Evolutionary conservation across 2,113 vertebrate species (phyloP), one percentile per base, ranked within the genome.

Genomic region (Platysteira castanea): DNA sequence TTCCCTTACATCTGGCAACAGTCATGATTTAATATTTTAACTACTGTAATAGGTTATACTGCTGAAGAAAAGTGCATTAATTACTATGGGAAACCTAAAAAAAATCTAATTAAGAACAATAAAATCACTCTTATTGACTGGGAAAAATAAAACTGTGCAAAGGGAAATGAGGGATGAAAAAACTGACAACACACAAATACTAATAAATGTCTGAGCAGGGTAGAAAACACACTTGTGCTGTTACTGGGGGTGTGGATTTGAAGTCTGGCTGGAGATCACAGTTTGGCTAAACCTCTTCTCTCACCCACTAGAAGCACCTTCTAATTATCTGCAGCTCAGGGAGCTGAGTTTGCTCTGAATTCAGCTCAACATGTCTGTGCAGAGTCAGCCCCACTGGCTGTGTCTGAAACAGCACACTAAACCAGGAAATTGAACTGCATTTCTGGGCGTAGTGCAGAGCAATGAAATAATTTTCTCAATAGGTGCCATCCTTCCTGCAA

Each of bases 11-110:
- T 96, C 86, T 97, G 92, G 89, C 92, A 92, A 73, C 89, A 93
- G 75, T 89, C 89, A 56, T 92, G 90, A 90, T 97, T 96, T 97
- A 96, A 94, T 96, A 94, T 94, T 97, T 94, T 93, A 97, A 89
- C 88, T 91, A 60, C 67, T 89, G 65, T 91, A 92, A 96, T 91
- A 87, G 92, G 92, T 93, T 94, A 93, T 63, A 78, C 44, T 79
- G 78, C 80, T 87, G 77, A 90, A 97, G 94, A 95, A 95, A 95
- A 96, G 90, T 94, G 60, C 90, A 96, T 97, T 97, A 95, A 97
- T 97, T 96, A 96, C 81, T 78, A 85, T 84, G 84, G 67, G 81
- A 96, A 96, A 83, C 92, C 69, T 77, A 86, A 96, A 94, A 92
- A 69, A 90, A 84, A 75, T 50, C 90, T 94, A 96, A 96, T 94